Conservation (phyloP, 2,113 vertebrate genomes). For the Hucho hucho region DNA sequence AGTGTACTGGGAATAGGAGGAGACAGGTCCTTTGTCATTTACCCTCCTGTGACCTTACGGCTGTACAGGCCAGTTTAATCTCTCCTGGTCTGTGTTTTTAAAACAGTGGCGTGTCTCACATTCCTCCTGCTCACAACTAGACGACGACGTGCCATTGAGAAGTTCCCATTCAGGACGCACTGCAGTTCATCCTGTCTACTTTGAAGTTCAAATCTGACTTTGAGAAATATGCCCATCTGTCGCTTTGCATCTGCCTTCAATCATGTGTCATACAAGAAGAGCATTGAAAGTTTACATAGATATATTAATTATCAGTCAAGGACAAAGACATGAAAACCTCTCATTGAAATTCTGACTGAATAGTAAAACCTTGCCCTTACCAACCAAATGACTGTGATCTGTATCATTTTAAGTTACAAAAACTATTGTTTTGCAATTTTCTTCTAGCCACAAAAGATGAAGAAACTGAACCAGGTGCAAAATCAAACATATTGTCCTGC, state of each 20-base stretch:
- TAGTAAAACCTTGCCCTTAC: neutral
- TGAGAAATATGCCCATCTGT: neutral
- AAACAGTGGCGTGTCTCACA: slow-evolving; percentile 6
- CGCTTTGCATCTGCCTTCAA: no score
- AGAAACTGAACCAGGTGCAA: slow-evolving; percentile 13
- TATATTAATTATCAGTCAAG: no score
- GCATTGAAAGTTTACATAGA: no score
- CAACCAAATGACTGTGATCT: neutral
- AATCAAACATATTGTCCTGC: neutral
- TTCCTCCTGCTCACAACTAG: slow-evolving; percentile 8
- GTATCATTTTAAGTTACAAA: neutral
- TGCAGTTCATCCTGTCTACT: neutral
- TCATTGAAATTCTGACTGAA: neutral
- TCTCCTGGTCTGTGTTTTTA: slow-evolving; percentile 17
- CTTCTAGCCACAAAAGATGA: neutral
- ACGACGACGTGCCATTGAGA: neutral
- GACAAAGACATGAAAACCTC: no score
- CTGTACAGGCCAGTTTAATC: slow-evolving; percentile 11
- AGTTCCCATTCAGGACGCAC: neutral
- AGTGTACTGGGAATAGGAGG: slow-evolving; percentile 32
- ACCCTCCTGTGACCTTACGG: slow-evolving; percentile 18
- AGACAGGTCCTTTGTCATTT: slow-evolving; percentile 32
- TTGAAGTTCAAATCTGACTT: neutral
- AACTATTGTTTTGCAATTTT: neutral
- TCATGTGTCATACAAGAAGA: no score